Conservation (phyloP, 2,888 invertebrate species). For the Notocelia uddmanniana region DNA sequence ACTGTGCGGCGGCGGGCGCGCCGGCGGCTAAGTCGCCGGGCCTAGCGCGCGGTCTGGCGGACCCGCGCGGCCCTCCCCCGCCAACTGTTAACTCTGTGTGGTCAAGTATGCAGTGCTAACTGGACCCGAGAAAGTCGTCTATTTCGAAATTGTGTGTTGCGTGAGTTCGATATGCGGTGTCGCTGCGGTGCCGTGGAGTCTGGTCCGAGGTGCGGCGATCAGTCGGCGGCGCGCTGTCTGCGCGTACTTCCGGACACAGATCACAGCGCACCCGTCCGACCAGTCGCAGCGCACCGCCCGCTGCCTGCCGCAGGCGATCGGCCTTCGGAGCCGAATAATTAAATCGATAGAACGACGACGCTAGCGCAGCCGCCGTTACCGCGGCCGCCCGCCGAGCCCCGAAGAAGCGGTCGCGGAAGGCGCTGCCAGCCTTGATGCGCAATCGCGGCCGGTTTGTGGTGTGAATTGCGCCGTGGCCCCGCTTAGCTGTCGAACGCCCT, state of each 20-base stretch:
- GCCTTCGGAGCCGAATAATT: constrained; percentile 84
- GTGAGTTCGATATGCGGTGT: constrained; percentile 76
- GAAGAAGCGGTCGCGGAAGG: constrained; percentile 82
- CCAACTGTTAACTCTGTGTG: constrained; percentile 59
- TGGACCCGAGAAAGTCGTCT: constrained; percentile 80
- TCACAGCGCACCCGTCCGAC: constrained; percentile 84
- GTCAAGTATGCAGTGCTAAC: constrained; percentile 72
- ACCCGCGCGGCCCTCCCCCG: constrained; percentile 58
- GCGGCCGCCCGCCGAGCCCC: constrained; percentile 64
- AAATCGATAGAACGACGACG: constrained; percentile 78
- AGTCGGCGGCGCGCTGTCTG: constrained; percentile 84
- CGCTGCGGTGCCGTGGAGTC: constrained; percentile 82
- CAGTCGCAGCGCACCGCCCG: constrained; percentile 82
- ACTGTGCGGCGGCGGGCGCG: constrained; percentile 44
- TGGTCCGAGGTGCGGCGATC: constrained; percentile 73
- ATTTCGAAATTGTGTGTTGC: constrained; percentile 83
- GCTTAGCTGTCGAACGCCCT: constrained; percentile 74
- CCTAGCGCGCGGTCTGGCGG: constrained; percentile 58
- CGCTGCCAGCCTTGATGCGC: constrained; percentile 82
- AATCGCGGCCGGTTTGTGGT: constrained; percentile 81
- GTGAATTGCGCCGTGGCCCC: constrained; percentile 76
- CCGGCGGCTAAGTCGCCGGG: constrained; percentile 47
- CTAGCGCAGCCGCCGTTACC: constrained; percentile 57
- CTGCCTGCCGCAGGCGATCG: constrained; percentile 83
- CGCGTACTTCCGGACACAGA: constrained; percentile 80